Evolutionary conservation across 1,140 invertebrate species (phyloP).

Genomic region (Saxidomus purpurata): DNA sequence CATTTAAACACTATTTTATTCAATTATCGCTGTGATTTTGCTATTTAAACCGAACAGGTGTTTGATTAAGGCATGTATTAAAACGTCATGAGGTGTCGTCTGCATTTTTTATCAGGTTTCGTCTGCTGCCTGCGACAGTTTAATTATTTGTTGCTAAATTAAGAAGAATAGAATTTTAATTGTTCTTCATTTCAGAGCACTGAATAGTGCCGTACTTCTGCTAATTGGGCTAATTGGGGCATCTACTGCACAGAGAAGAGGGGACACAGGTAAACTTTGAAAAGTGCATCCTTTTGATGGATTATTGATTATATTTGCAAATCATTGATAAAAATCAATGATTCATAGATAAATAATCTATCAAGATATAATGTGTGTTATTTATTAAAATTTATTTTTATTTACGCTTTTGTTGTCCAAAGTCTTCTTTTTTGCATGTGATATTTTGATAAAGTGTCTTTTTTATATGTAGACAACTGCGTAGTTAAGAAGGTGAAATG

Average conservation of each 20-base stretch:
- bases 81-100: background rate
- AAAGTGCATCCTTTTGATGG: slow-evolving; percentile 11
- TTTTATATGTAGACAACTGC: too few species aligned
- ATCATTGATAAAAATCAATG: slow-evolving; percentile 28
- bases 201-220: background rate
- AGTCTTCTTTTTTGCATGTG: slow-evolving; percentile 21
- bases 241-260: slow-evolving; percentile 2
- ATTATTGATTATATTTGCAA: slow-evolving; percentile 16
- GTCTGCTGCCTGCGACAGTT: background rate
- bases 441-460: background rate
- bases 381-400: background rate
- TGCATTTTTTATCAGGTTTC: slow-evolving; percentile 2
- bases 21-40: background rate
- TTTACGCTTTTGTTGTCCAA: background rate
- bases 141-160: background rate
- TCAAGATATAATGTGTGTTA: background rate
- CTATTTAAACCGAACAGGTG: slow-evolving; percentile 5
- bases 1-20: background rate
- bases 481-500: too few species aligned
- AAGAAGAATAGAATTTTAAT: background rate
- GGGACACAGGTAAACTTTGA: slow-evolving; percentile 11
- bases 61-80: slow-evolving; percentile 10
- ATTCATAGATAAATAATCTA: background rate
- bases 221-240: background rate
- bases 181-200: slow-evolving; percentile 11